These are phyloP conservation scores for Chaenocephalus aceratus DNA, from an alignment of 2,113 vertebrate species.

Conservation along the genomic window DNA sequence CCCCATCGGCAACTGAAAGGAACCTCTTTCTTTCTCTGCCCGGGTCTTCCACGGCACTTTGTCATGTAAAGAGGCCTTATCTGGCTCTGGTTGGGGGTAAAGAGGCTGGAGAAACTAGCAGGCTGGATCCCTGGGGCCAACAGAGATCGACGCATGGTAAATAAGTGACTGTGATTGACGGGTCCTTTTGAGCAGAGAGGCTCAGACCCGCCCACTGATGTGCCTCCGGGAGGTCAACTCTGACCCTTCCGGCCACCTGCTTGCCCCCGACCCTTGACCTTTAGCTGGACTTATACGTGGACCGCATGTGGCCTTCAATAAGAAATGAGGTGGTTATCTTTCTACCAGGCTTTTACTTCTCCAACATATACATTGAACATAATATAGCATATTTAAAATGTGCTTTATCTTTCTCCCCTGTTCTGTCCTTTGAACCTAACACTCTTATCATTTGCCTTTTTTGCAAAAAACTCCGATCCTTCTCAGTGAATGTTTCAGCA, in stretches of 20 bases:
- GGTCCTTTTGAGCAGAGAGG: slow-evolving; percentile 72
- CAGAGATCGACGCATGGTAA: slow-evolving; percentile 62
- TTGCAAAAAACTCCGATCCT: slow-evolving; percentile 9
- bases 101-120: slow-evolving; percentile 60
- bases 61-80: slow-evolving; percentile 85
- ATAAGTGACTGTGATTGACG: slow-evolving; percentile 82
- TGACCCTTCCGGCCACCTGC: slow-evolving; percentile 81
- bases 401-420: not conserved
- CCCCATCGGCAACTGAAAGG: slow-evolving; percentile 67
- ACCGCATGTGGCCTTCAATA: slow-evolving; percentile 10
- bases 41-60: slow-evolving; percentile 78
- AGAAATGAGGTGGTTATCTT: not conserved
- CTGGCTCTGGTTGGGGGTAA: slow-evolving; percentile 68
- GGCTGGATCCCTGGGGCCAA: slow-evolving; percentile 67
- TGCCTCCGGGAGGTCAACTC: slow-evolving; percentile 75
- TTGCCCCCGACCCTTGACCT: slow-evolving; percentile 69
- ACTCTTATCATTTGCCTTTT: not conserved
- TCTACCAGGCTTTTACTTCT: not conserved
- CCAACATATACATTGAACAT: not conserved
- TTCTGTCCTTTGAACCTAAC: not conserved
- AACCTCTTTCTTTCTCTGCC: slow-evolving; percentile 65
- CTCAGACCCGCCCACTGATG: slow-evolving; percentile 66
- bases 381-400: not conserved
- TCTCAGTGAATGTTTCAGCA: slow-evolving; percentile 17
- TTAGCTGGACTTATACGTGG: slow-evolving; percentile 56